Conservation (phyloP, 2,797 vertebrate species). For the Sternotherus odoratus region DNA sequence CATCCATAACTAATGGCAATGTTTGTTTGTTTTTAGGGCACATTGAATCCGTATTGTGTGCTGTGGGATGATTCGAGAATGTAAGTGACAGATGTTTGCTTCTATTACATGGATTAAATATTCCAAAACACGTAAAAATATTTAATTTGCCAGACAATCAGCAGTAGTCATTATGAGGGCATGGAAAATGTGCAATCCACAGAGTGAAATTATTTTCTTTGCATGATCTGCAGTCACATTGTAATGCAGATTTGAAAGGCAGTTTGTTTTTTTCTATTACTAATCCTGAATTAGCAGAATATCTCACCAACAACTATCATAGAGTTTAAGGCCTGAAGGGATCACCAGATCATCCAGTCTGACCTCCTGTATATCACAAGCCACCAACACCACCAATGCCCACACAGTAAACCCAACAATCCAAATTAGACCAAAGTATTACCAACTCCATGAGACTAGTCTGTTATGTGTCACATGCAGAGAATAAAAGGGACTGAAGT, state of each 20-base stretch:
- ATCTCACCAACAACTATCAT: neutral
- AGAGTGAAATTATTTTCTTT: neutral
- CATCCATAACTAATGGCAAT: neutral
- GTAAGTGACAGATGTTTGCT: constrained; percentile 89
- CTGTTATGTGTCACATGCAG: neutral
- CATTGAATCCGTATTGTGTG: constrained; percentile 96
- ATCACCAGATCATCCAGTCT: neutral
- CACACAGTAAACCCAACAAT: neutral
- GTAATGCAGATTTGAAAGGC: neutral
- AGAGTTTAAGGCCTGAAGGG: neutral
- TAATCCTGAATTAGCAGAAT: neutral
- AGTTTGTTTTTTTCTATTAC: neutral
- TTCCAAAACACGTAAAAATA: constrained; percentile 29
- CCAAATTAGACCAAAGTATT: neutral
- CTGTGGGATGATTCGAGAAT: constrained; percentile 94
- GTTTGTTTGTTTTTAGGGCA: constrained; percentile 88
- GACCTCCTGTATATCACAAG: neutral
- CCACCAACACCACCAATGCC: neutral
- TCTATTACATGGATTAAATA: constrained; percentile 52
- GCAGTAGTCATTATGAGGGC: neutral
- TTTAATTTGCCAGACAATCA: constrained; percentile 37
- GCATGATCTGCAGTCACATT: neutral
- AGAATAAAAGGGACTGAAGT: neutral
- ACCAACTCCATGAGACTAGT: neutral
- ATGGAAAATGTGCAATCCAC: neutral